These are phyloP conservation scores for Nemoura dubitans DNA, from an alignment of 2,888 invertebrate genomes.

Conservation along the genomic window DNA sequence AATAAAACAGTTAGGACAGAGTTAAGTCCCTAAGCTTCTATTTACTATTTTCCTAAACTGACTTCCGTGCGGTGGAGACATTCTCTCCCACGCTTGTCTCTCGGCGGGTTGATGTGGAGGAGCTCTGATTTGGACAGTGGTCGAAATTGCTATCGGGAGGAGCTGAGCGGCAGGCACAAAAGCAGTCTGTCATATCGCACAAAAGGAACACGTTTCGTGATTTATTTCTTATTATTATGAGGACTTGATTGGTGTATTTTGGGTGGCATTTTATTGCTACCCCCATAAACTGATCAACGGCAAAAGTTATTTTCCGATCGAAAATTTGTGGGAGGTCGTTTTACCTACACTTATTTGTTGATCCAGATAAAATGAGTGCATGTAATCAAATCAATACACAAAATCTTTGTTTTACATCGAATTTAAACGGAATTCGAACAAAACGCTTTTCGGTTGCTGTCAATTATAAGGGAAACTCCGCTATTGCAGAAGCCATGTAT, in stretches of 20 bases:
- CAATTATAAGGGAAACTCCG: background rate
- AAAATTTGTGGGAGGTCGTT: background rate
- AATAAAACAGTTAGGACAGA: conserved; percentile 23
- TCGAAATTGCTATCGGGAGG: background rate
- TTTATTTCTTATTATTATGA: conserved; percentile 12
- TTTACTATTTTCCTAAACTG: background rate
- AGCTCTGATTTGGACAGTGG: background rate
- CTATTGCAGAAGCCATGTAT: background rate
- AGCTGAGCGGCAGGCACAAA: background rate
- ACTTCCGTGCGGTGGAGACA: background rate
- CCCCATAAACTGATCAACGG: background rate
- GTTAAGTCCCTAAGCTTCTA: conserved; percentile 23
- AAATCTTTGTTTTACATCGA: no score
- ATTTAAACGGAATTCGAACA: no score
- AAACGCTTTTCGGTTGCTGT: no score
- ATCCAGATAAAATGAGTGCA: no score
- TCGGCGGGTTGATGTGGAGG: background rate
- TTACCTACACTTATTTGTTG: no score
- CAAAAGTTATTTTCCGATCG: background rate
- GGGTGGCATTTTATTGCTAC: background rate
- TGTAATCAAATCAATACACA: no score
- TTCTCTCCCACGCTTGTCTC: conserved; percentile 32
- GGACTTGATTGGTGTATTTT: background rate
- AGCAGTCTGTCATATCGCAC: background rate
- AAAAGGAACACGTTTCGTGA: background rate